Conservation (phyloP, 2,113 vertebrate species). For the Chiloscyllium plagiosum region DNA sequence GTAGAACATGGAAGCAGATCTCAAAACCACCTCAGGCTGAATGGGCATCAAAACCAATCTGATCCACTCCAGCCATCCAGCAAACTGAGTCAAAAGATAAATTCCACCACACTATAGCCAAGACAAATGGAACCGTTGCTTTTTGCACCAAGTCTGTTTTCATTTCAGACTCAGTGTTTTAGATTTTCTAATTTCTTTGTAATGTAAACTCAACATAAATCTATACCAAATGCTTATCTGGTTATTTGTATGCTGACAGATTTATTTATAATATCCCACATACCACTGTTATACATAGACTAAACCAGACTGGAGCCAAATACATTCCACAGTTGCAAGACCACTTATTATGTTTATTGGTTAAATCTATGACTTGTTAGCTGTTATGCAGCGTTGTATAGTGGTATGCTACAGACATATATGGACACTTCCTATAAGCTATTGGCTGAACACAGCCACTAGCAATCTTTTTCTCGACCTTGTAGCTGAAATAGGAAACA, state of each 20-base stretch:
- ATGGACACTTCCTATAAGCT: not conserved
- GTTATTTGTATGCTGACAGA: not conserved
- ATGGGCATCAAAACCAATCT: too few species aligned
- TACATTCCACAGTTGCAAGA: not conserved
- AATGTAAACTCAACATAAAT: constrained; percentile 19
- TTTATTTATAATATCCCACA: constrained; percentile 11
- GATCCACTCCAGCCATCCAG: too few species aligned
- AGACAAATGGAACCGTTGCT: not conserved
- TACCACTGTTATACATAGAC: not conserved
- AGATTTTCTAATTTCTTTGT: not conserved
- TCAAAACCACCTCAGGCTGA: too few species aligned
- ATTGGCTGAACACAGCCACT: not conserved
- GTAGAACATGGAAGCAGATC: too few species aligned
- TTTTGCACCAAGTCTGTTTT: not conserved
- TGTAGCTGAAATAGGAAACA: not conserved
- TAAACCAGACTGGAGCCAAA: constrained; percentile 10
- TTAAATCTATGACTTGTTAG: not conserved
- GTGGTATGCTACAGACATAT: not conserved
- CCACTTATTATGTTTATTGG: constrained; percentile 15
- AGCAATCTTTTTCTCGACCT: not conserved
- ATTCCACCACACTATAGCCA: not conserved
- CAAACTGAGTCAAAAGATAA: not conserved
- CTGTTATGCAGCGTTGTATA: not conserved
- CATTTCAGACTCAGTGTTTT: not conserved
- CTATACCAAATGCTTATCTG: not conserved